Conservation (phyloP, 2,888 invertebrate genomes). For the Megalurothrips usitatus region DNA sequence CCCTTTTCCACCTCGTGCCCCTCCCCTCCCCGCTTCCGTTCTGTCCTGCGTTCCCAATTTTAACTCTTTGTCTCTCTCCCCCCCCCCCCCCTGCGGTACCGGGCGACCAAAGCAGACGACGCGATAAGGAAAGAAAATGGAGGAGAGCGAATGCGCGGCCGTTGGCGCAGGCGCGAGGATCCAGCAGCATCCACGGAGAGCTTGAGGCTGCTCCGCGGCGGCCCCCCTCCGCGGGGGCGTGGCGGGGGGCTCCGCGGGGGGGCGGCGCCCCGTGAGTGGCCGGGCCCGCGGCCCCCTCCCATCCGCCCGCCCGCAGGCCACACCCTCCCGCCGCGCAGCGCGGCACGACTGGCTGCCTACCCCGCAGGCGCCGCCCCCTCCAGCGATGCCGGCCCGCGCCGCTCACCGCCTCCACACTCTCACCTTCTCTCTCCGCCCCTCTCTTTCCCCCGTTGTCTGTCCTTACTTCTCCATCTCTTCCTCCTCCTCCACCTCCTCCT, state of each 20-base stretch:
- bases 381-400: not conserved
- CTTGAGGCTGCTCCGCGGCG: not conserved
- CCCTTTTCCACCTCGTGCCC: too few relatives aligned
- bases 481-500: not conserved
- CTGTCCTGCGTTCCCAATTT: too few relatives aligned
- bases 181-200: not conserved
- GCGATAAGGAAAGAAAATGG: too few relatives aligned
- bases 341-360: slow-evolving; percentile 20
- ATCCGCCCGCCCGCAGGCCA: not conserved
- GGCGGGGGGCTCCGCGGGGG: not conserved
- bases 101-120: too few relatives aligned
- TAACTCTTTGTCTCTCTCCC: too few relatives aligned
- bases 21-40: too few relatives aligned
- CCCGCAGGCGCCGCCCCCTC: slow-evolving; percentile 7
- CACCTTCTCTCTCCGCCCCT: not conserved
- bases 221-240: not conserved
- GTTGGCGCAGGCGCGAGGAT: not conserved
- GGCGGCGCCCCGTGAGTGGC: not conserved
- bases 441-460: not conserved
- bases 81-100: too few relatives aligned
- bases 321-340: not conserved
- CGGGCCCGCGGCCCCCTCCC: not conserved
- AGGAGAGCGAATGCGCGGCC: not conserved
- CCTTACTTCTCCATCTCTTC: not conserved
- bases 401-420: not conserved